Evolutionary conservation across 1,140 invertebrate species (phyloP), one percentile per base, ranked within the genome.

Genomic region (Diprion similis): DNA sequence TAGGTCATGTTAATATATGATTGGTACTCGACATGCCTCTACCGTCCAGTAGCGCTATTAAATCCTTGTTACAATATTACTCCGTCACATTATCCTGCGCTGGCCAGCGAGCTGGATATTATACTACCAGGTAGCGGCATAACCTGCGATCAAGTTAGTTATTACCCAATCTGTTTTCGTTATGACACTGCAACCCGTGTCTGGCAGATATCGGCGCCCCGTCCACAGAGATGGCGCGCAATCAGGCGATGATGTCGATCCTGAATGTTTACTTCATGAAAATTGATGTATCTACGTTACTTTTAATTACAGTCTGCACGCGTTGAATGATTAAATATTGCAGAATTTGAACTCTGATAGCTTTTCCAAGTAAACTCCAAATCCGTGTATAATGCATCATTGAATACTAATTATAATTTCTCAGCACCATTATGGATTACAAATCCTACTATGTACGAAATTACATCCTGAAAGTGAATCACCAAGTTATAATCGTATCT

Each of bases 81-180:
- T 59, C 4, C 51, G 51, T 59, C 51, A 59, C 51, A 59, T 59
- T 59, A 59, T 17, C 51, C 51, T 59, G 6, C 51, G n/a, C 9
- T 59, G 51, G 51, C 11, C n/a, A 15, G 51, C 51, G 51, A 59
- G 51, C n/a, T 15, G 51, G 6, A 17, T 59, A 59, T 59, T 59
- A 59, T 59, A 59, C 66, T 19, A 45, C 17, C 66, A 68, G 66
- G 66, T 68, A 24, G 37, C 66, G 15, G 37, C 66, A 68, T 68
- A 68, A 68, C 66, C 66, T 68, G 66, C 66, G 66, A 68, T 68
- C 66, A 68, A 45, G 66, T 68, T 68, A 68, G 66, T 68, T 68
- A 68, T 45, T 19, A 45, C 66, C 66, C 66, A 68, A 68, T 68
- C 66, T 68, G 37, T 68, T 68, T 68, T 68, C 66, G 66, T 68